Conservation (phyloP, 2,888 invertebrate genomes). For the Amphipoea lucens region DNA sequence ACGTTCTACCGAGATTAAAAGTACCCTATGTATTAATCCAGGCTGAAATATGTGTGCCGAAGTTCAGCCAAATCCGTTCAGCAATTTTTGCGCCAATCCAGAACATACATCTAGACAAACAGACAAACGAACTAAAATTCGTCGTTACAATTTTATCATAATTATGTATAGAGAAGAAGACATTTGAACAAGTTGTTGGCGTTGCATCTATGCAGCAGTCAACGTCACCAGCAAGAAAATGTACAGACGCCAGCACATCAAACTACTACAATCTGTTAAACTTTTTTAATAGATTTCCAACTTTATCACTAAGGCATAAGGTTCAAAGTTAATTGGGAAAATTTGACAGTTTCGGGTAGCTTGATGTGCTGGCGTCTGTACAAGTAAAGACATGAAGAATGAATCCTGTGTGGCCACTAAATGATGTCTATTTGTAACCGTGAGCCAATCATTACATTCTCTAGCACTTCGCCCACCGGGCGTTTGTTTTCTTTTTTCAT, state of each 20-base stretch:
- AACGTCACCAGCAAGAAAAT: neutral
- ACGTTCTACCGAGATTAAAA: too few relatives aligned
- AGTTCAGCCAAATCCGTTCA: too few relatives aligned
- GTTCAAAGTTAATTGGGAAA: too few relatives aligned
- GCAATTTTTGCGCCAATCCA: neutral
- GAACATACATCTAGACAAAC: neutral
- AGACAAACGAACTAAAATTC: neutral
- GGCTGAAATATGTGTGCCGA: too few relatives aligned
- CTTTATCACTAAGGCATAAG: too few relatives aligned
- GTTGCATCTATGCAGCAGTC: neutral
- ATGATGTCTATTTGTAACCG: slow-evolving; percentile 69
- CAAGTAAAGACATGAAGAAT: too few relatives aligned
- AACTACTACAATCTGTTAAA: too few relatives aligned
- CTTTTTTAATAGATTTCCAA: too few relatives aligned
- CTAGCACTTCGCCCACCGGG: slow-evolving; percentile 60
- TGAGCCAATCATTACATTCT: slow-evolving; percentile 71
- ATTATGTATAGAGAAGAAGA: neutral
- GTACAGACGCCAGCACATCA: too few relatives aligned
- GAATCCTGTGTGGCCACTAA: slow-evolving; percentile 13
- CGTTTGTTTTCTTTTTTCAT: slow-evolving; percentile 74
- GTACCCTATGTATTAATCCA: too few relatives aligned
- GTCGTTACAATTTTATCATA: neutral
- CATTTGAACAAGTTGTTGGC: neutral
- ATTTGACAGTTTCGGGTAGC: too few relatives aligned
- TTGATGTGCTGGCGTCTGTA: too few relatives aligned